Conservation (phyloP, 1,140 invertebrate genomes). For the Contarinia nasturtii region DNA sequence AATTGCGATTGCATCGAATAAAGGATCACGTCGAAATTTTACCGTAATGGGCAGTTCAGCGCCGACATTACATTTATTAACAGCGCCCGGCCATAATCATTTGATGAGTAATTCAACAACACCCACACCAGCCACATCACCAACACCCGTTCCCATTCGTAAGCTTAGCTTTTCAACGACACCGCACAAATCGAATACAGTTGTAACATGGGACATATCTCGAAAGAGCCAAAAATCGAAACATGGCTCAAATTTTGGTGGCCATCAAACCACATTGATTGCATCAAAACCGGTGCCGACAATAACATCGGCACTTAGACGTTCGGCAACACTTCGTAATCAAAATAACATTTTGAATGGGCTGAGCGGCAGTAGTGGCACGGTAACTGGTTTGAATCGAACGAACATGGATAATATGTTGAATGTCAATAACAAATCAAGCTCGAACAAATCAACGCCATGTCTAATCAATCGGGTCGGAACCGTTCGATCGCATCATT, state of each 20-base stretch:
- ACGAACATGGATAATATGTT: conserved; percentile 2
- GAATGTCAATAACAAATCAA: conserved; percentile 10
- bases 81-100: background rate
- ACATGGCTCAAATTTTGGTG: conserved; percentile 36
- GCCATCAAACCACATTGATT: conserved; percentile 27
- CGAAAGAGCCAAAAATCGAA: conserved; percentile 20
- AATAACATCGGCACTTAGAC: conserved; percentile 26
- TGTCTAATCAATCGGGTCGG: conserved; percentile 24
- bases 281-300: conserved; percentile 22
- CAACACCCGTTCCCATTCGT: background rate
- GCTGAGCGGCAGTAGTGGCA: conserved; percentile 4
- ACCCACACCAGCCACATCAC: background rate
- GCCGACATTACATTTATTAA: background rate
- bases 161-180: conserved; percentile 11
- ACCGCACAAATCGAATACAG: conserved; percentile 18
- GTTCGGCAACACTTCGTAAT: conserved; percentile 33
- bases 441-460: conserved; percentile 24
- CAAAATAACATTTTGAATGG: conserved; percentile 28
- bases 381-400: conserved; percentile 3
- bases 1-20: background rate
- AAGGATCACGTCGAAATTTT: background rate
- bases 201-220: conserved; percentile 41
- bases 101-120: background rate
- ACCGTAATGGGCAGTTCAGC: background rate
- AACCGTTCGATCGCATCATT: conserved; percentile 38